Percentiles rank a stretch among this genome's conserved stretches.
These are phyloP conservation scores for Nasonia oneida DNA, from an alignment of 2,888 invertebrate genomes.

Conservation along the genomic window DNA sequence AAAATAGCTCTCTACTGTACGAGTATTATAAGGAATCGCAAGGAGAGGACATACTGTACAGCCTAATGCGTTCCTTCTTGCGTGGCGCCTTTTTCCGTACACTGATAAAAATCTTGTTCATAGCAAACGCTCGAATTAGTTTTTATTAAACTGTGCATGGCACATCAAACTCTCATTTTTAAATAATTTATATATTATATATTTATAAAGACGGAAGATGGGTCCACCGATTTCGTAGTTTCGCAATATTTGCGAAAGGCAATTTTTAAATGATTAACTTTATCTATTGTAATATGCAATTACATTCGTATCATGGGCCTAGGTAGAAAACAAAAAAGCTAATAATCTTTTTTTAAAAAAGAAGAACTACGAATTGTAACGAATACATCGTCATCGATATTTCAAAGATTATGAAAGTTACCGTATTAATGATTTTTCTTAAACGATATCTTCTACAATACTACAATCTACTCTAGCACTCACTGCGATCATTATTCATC, in stretches of 20 bases:
- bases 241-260: slow-evolving; percentile 62
- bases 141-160: slow-evolving; percentile 58
- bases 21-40: slow-evolving; percentile 53
- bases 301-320: slow-evolving; percentile 61
- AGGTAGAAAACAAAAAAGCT: slow-evolving; percentile 42
- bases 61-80: slow-evolving; percentile 49
- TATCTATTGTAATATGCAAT: slow-evolving; percentile 53
- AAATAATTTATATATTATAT: slow-evolving; percentile 57
- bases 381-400: slow-evolving; percentile 59
- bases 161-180: slow-evolving; percentile 57
- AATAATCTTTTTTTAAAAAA: slow-evolving; percentile 44
- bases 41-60: slow-evolving; percentile 57
- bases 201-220: slow-evolving; percentile 61
- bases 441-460: slow-evolving; percentile 61
- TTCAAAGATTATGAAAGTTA: slow-evolving; percentile 64
- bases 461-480: slow-evolving; percentile 59
- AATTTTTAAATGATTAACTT: slow-evolving; percentile 57
- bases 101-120: slow-evolving; percentile 55
- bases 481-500: slow-evolving; percentile 63
- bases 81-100: slow-evolving; percentile 49
- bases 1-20: slow-evolving; percentile 62
- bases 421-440: slow-evolving; percentile 62
- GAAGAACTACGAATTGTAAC: slow-evolving; percentile 55
- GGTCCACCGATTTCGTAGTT: slow-evolving; percentile 62
- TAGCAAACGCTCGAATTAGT: slow-evolving; percentile 60